Base-by-base conservation (phyloP, 1,140 invertebrate species). In the Euborellia annulipes region DNA sequence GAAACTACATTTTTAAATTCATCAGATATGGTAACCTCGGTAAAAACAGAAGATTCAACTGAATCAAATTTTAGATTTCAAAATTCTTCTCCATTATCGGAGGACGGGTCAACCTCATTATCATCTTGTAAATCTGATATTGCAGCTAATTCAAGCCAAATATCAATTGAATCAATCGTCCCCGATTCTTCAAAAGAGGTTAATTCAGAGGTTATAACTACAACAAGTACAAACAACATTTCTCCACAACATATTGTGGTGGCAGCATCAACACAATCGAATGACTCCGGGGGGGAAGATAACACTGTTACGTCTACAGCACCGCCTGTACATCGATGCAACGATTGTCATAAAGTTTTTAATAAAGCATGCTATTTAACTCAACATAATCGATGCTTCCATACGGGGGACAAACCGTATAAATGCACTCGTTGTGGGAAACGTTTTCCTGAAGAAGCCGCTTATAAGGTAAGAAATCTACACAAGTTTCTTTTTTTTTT, bases 321-420 rank as follows among this genome's bases (percentile, higher is more conserved):
- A 6, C 56, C 49, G 63, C 63, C 34, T 49, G 61, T 71, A 16
- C 72, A 82, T 58, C 82, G 80, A 61, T 91, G 85, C 61, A 71
- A 78, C 50, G 77, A 84, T 53, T 90, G 86, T 62, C 75, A 83
- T 55, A 89, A 89, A 60, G 61, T 77, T 2, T 91, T 90, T 65
- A 85, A 83, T 58, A 85, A 84, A 54, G 75, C 79, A 17, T 90
- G 85, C 58, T 90, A 90, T 57, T 63, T 90, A 16, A 89, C 84
- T 23, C 86, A 90, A 60, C 87, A 90, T 65, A 85, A 85, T 61
- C 88, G 87, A 60, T 85, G 82, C 49, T 87, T 87, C 62, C 87
- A 91, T 59, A 75, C 74, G 32, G 86, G 85, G 36, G 81, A 81
- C 52, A 87, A 85, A 57, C 84, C 83, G 2, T 89, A 75, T 59